phyloP scores from a whole-genome alignment of 2,797 vertebrate genomes.

The Salmo trutta region DNA sequence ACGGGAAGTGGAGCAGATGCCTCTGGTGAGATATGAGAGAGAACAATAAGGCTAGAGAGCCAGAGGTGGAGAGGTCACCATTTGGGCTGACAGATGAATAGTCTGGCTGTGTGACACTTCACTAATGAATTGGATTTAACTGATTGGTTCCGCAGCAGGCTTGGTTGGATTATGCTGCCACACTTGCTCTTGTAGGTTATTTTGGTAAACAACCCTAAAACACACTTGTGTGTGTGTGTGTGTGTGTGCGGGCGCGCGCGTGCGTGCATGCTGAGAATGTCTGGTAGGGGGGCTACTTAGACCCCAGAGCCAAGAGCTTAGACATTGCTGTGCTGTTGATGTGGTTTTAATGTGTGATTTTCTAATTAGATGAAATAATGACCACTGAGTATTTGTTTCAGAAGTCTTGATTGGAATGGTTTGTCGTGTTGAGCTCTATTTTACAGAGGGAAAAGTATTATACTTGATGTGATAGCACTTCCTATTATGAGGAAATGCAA shows the following conservation, averaged over 20 bases:
- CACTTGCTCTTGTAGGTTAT: not conserved
- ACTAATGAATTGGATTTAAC: slow-evolving; percentile 21
- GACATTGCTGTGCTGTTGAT: not conserved
- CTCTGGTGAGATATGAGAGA: slow-evolving; percentile 10
- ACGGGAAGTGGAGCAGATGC: slow-evolving; percentile 5
- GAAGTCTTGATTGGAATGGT: not conserved
- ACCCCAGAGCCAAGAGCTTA: not conserved
- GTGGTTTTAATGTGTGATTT: not conserved
- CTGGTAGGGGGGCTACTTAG: not conserved
- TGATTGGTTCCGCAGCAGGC: slow-evolving; percentile 24
- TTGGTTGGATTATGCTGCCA: not conserved
- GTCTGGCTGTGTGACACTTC: not conserved
- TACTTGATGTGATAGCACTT: not conserved
- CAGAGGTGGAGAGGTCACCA: slow-evolving; percentile 11
- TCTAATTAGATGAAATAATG: not conserved
- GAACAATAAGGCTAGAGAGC: slow-evolving; percentile 6
- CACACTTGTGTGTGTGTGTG: not conserved
- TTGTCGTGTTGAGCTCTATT: not conserved
- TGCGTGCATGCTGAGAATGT: not conserved
- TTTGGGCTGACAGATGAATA: slow-evolving; percentile 4
- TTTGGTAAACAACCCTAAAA: not conserved
- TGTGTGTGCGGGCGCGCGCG: slow-evolving; percentile 1
- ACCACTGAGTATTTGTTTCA: not conserved
- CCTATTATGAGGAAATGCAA: not conserved
- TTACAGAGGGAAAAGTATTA: not conserved